Base-by-base conservation (phyloP, 2,888 invertebrate genomes). In the Microdon myrmicae region DNA sequence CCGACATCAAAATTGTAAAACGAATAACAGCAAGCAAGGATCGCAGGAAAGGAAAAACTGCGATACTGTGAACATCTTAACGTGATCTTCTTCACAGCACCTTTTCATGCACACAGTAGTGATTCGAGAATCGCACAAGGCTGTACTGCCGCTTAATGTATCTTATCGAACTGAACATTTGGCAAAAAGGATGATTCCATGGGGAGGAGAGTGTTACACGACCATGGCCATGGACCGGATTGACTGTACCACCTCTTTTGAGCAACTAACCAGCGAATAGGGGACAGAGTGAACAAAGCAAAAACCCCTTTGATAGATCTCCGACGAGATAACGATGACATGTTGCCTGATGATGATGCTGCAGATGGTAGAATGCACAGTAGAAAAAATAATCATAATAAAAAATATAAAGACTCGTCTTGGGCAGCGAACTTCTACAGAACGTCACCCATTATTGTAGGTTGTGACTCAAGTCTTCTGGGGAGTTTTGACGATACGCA, bases 251-350 rank as follows among this genome's bases (percentile, higher is more conserved):
- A 59, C 64, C 64, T 64, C 58, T 53, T 64, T 58, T 14, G 64
- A 45, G 41, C 39, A 47, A n/a, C 28, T 23, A 32, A 51, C 53
- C 56, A 55, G 28, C 56, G 58, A 64, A 64, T 58, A 53, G 64
- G 64, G 58, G 56, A 64, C 49, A 61, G 49, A 55, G 39, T 9
- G 55, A 55, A 61, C 64, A 64, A 64, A 64, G 56, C 48, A 67
- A 41, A 43, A 53, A 22, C 48, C 67, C 68, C 76, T 78, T 79
- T 77, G 75, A 74, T 72, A 79, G 79, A 79, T 79, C 72, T 77
- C 79, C 79, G 79, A 75, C 79, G 67, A 72, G 79, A 79, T 79
- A 78, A 77, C 72, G 70, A 70, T 53, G 64, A 56, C 64, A 64
- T 64, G 64, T 64, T 38, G 64, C 53, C 64, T 53, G 59, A 59